phyloP scores from a whole-genome alignment of 2,113 vertebrate genomes.

The Elanus axillaris region DNA sequence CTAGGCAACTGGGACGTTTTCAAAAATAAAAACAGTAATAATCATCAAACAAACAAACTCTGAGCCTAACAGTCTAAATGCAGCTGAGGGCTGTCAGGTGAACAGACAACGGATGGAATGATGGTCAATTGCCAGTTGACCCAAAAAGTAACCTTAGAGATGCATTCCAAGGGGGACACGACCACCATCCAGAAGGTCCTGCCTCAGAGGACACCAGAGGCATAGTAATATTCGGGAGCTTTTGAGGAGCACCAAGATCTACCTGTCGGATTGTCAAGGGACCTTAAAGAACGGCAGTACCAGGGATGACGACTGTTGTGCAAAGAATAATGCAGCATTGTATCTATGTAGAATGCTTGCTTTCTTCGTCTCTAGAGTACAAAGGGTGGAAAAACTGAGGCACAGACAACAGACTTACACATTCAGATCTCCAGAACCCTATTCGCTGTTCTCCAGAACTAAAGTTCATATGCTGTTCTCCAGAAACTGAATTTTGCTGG shows the following conservation, averaged over 20 bases:
- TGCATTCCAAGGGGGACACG: accelerated
- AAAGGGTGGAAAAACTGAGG: not conserved
- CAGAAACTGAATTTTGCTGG: not conserved
- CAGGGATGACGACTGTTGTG: not conserved
- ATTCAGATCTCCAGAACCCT: not conserved
- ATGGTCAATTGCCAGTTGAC: not conserved
- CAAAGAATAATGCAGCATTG: not conserved
- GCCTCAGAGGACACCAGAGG: not conserved
- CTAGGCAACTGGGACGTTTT: not conserved
- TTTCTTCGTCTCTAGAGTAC: not conserved
- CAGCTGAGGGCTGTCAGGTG: not conserved
- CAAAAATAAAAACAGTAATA: not conserved
- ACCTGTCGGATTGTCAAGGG: not conserved
- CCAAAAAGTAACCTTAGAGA: not conserved
- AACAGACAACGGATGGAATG: not conserved
- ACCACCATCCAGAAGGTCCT: not conserved
- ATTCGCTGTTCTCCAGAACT: not conserved
- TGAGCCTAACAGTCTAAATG: not conserved
- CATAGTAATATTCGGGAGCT: not conserved
- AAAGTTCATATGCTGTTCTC: not conserved
- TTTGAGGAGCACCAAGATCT: not conserved
- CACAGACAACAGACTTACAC: not conserved
- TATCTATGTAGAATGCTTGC: not conserved
- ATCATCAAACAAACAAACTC: not conserved
- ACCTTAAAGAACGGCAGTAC: not conserved